A percentile compares a stretch with the other conserved stretches of the same genome.
Conservation (phyloP, 2,888 invertebrate genomes). For the Volucella inanis region DNA sequence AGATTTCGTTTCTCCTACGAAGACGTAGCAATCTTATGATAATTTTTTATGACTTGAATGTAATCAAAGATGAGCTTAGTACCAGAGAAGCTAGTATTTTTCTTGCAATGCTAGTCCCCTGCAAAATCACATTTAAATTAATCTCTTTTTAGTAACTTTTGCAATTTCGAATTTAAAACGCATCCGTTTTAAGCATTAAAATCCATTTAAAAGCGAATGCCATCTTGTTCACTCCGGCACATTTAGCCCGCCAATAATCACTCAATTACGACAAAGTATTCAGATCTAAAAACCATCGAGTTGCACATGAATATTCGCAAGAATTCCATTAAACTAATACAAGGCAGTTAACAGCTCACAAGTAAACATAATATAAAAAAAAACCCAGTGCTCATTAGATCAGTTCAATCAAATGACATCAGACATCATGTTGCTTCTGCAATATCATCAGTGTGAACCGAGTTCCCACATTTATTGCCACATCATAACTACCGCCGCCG, state of each 20-base stretch:
- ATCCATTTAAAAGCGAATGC: background rate
- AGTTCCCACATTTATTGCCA: slow-evolving; percentile 68
- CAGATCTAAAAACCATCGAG: slow-evolving; percentile 6
- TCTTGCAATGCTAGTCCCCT: no score
- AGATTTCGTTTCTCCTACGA: no score
- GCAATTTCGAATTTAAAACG: background rate
- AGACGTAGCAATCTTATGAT: no score
- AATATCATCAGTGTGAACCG: slow-evolving; percentile 2
- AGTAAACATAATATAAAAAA: slow-evolving; percentile 27
- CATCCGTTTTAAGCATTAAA: slow-evolving; percentile 5
- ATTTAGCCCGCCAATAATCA: slow-evolving; percentile 47
- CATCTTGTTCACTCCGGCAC: slow-evolving; percentile 7
- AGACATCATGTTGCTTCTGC: slow-evolving; percentile 64
- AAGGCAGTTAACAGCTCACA: slow-evolving; percentile 8
- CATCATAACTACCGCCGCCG: slow-evolving; percentile 14
- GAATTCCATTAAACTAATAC: slow-evolving; percentile 58
- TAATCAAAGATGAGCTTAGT: no score
- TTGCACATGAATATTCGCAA: slow-evolving; percentile 29
- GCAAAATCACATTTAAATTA: no score
- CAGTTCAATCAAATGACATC: slow-evolving; percentile 60
- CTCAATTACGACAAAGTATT: slow-evolving; percentile 56
- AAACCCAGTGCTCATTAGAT: slow-evolving; percentile 63
- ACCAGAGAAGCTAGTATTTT: no score
- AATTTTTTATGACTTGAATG: no score
- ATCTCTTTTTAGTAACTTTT: background rate